A percentile compares a stretch with the other conserved stretches of the same genome.
Conservation (phyloP, 2,113 vertebrate genomes). For the Chionis minor region DNA sequence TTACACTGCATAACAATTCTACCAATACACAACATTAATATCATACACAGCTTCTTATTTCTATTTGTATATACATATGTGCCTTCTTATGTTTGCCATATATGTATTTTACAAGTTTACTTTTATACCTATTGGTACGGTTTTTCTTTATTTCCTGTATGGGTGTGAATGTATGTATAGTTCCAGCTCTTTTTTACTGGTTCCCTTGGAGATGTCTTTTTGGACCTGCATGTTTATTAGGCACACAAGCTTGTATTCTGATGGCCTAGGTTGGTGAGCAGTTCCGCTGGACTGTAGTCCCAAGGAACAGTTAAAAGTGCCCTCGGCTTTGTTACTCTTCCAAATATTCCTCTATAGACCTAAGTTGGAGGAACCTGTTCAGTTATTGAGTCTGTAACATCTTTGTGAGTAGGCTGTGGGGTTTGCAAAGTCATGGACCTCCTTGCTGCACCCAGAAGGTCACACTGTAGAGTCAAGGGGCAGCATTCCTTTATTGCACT, state of each 20-base stretch:
- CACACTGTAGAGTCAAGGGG: neutral
- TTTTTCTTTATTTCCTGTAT: neutral
- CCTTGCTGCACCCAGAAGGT: neutral
- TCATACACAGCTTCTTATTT: neutral
- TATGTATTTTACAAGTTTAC: neutral
- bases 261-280: rapidly evolving
- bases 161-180: neutral
- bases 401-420: neutral
- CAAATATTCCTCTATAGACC: neutral
- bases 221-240: neutral
- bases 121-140: too few species aligned
- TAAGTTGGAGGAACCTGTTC: rapidly evolving
- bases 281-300: neutral
- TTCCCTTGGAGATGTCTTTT: neutral
- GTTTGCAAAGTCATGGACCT: neutral
- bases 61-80: neutral
- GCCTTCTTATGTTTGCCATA: neutral
- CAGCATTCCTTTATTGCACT: neutral
- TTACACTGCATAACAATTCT: neutral
- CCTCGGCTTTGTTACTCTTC: neutral
- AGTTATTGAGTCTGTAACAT: neutral
- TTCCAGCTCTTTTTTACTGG: neutral
- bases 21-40: neutral
- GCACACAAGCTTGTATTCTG: rapidly evolving
- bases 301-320: neutral